A percentile compares a stretch with the other conserved stretches of the same genome.
Evolutionary conservation across 2,797 vertebrate species (phyloP).

Genomic region (Gouania willdenowi): DNA sequence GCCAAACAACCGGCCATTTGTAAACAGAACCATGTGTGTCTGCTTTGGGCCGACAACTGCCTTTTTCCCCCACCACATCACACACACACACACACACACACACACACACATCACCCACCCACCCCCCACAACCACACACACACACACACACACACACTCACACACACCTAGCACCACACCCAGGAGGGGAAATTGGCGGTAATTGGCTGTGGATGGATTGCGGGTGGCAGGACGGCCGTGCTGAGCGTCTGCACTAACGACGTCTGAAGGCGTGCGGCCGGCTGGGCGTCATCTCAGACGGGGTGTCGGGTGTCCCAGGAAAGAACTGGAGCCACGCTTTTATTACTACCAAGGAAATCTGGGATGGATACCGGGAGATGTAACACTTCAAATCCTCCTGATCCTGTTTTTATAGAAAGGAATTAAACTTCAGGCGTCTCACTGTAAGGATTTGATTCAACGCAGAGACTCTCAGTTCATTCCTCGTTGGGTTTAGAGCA

Average conservation of each 20-base stretch:
- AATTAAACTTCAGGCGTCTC: slow-evolving; percentile 12
- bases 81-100: no score
- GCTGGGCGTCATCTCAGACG: slow-evolving; percentile 55
- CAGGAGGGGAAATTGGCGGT: slow-evolving; percentile 70
- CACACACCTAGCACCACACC: slow-evolving; percentile 42
- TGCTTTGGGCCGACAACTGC: slow-evolving; percentile 59
- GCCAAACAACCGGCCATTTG: slow-evolving; percentile 57
- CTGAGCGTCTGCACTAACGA: slow-evolving; percentile 67
- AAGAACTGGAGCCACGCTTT: slow-evolving; percentile 41
- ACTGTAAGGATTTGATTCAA: no score
- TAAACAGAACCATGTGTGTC: slow-evolving; percentile 71
- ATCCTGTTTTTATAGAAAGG: slow-evolving; percentile 46
- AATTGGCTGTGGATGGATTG: slow-evolving; percentile 72
- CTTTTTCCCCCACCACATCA: slow-evolving; percentile 39
- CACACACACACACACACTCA: no score
- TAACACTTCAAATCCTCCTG: slow-evolving; percentile 43
- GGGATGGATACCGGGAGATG: slow-evolving; percentile 20
- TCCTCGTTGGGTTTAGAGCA: no score
- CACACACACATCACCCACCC: not conserved
- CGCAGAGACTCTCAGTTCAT: no score
- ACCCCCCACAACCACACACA: no score
- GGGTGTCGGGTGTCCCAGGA: slow-evolving; percentile 55
- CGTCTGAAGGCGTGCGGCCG: slow-evolving; percentile 68
- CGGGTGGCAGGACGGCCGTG: slow-evolving; percentile 69
- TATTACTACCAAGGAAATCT: slow-evolving; percentile 34